These are phyloP conservation scores for Scaptomyza parva DNA, from an alignment of 2,888 invertebrate genomes.

Conservation along the genomic window DNA sequence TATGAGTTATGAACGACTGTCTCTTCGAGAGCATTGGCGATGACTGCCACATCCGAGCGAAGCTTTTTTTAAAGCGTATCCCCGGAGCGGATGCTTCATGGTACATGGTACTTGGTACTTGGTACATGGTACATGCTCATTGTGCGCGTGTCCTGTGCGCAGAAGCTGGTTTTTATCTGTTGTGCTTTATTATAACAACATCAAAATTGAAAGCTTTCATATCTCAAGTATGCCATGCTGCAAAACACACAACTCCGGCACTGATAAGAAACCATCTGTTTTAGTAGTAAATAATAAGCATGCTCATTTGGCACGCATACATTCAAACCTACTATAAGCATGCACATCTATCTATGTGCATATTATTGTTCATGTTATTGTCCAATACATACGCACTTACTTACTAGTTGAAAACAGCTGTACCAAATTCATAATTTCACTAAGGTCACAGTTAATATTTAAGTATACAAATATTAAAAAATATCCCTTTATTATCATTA, in stretches of 20 bases:
- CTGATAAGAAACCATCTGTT: conserved; percentile 56
- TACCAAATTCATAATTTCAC: neutral
- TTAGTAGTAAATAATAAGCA: conserved; percentile 34
- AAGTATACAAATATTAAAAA: no score
- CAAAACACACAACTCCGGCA: conserved; percentile 13
- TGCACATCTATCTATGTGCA: neutral
- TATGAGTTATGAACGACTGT: conserved; percentile 52
- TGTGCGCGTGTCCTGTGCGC: conserved; percentile 48
- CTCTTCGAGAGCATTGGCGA: conserved; percentile 62
- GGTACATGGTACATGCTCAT: conserved; percentile 18
- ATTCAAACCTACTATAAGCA: neutral
- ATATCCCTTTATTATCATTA: no score
- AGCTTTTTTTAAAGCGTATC: conserved; percentile 46
- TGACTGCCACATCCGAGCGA: conserved; percentile 57
- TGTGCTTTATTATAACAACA: conserved; percentile 46
- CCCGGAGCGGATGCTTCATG: conserved; percentile 46
- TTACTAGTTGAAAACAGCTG: neutral
- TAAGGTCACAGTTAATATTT: neutral
- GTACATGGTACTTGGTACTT: conserved; percentile 14
- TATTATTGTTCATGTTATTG: neutral
- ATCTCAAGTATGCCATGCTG: conserved; percentile 17
- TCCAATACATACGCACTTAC: neutral
- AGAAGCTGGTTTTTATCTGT: conserved; percentile 40
- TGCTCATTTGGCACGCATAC: conserved; percentile 5
- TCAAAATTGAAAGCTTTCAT: conserved; percentile 30